Conservation (phyloP, 2,113 vertebrate species). For the Pitta sordida region DNA sequence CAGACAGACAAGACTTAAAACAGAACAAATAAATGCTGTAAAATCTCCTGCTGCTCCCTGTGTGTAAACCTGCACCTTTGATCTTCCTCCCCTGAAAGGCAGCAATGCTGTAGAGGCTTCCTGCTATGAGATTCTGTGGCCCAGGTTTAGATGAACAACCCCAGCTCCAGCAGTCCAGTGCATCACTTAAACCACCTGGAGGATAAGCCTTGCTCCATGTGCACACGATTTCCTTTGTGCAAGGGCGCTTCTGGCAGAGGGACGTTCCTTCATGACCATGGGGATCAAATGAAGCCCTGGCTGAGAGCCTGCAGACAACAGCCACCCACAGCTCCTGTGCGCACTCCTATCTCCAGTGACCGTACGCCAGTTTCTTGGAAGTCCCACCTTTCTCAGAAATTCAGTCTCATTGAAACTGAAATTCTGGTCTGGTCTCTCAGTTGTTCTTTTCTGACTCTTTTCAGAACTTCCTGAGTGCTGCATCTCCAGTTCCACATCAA, state of each 20-base stretch:
- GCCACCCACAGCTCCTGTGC: background rate
- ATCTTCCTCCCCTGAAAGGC: background rate
- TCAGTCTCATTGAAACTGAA: background rate
- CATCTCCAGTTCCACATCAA: background rate
- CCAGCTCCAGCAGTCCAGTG: too few species aligned
- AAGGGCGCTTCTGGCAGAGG: background rate
- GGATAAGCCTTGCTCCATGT: background rate
- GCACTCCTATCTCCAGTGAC: background rate
- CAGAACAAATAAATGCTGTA: background rate
- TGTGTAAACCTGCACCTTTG: background rate
- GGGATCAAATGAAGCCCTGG: background rate
- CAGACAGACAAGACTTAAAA: fast-evolving
- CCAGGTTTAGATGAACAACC: background rate
- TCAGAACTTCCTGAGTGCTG: background rate
- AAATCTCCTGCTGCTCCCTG: background rate
- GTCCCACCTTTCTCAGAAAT: constrained; percentile 2
- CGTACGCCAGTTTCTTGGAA: background rate
- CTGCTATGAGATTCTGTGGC: background rate
- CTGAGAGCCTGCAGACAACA: background rate
- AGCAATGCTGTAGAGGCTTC: background rate
- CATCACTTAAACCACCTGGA: background rate
- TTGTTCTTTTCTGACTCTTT: background rate
- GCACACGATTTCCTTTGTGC: background rate
- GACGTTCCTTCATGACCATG: background rate
- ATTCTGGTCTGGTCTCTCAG: background rate